Percentiles rank a stretch among this genome's conserved stretches.
phyloP scores from a whole-genome alignment of 2,888 invertebrate species.

The Andrena chrysosceles region DNA sequence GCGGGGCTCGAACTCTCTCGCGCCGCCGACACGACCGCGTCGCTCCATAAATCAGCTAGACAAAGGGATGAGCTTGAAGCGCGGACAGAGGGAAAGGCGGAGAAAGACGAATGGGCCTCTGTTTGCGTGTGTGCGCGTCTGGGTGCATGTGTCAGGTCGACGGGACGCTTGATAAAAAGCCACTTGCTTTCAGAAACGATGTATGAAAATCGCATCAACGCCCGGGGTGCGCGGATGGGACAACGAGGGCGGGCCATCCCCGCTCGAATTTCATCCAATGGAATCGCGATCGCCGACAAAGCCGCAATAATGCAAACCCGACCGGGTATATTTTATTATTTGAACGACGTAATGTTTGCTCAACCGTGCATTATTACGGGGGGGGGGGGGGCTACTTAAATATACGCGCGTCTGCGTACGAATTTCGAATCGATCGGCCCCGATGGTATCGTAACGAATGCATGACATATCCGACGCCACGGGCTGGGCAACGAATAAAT shows the following conservation, averaged over 20 bases:
- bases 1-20: constrained; percentile 14
- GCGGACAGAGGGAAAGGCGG: constrained; percentile 24
- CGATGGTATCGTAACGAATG: neutral
- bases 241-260: neutral
- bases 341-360: constrained; percentile 34
- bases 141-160: constrained; percentile 12
- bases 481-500: constrained; percentile 29
- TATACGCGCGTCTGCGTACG: neutral
- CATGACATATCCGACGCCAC: no score
- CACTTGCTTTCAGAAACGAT: constrained; percentile 36
- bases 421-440: constrained; percentile 22
- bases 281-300: neutral
- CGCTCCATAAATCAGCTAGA: constrained; percentile 57
- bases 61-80: constrained; percentile 44
- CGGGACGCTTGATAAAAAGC: constrained; percentile 47
- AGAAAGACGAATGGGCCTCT: constrained; percentile 29
- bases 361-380: constrained; percentile 37
- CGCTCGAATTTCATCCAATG: constrained; percentile 1
- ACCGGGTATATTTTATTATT: constrained; percentile 46
- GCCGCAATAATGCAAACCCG: constrained; percentile 33
- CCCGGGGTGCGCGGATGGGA: neutral
- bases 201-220: constrained; percentile 49
- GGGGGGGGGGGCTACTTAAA: neutral
- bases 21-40: constrained; percentile 8
- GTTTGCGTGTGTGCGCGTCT: constrained; percentile 18